Base-by-base conservation (phyloP, 1,140 invertebrate species). In the Ceratitis capitata region DNA sequence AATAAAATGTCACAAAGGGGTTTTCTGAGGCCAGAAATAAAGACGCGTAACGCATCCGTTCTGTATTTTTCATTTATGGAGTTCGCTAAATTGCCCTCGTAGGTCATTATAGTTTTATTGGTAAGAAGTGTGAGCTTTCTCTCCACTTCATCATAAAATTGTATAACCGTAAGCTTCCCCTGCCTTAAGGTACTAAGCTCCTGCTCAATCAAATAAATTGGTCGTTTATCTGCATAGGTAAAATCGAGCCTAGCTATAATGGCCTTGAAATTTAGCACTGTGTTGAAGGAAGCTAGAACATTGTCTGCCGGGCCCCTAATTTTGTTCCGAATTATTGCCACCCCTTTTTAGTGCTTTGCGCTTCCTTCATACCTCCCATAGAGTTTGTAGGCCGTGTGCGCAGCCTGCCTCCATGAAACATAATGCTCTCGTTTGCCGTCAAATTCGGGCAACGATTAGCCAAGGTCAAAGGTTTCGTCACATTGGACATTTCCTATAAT, bases 101-200 rank as follows among this genome's bases (percentile, higher is more conserved):
- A n/a, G n/a, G n/a, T n/a, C n/a, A n/a, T n/a, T n/a, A n/a, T n/a
- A n/a, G n/a, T n/a, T n/a, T n/a, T 88, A 56, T 88, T 88, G 9
- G 86, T 89, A 47, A 87, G 49, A 10, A 87, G 49, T 47, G 83
- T 87, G 2, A 87, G 53, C 61, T 89, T 88, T 69, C 87, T 87
- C n/a, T 87, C 85, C 6, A 86, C 85, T 47, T 87, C 82, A 35
- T 87, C 87, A 23, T 86, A 86, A 47, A 85, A 87, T 29, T 87
- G 53, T 47, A 86, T n/a, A 3, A 87, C 29, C 1, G 85, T 35
- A 10, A 74, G 12, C n/a, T 51, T 86, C 35, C 84, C 86, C 45
- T 88, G 85, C 26, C 86, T 84, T 9, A 87, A 82, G 10, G 85
- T 85, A n/a, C 49, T 53, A n/a, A n/a, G n/a, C n/a, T n/a, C n/a